phyloP scores from a whole-genome alignment of 2,113 vertebrate genomes.

The Calypte anna region DNA sequence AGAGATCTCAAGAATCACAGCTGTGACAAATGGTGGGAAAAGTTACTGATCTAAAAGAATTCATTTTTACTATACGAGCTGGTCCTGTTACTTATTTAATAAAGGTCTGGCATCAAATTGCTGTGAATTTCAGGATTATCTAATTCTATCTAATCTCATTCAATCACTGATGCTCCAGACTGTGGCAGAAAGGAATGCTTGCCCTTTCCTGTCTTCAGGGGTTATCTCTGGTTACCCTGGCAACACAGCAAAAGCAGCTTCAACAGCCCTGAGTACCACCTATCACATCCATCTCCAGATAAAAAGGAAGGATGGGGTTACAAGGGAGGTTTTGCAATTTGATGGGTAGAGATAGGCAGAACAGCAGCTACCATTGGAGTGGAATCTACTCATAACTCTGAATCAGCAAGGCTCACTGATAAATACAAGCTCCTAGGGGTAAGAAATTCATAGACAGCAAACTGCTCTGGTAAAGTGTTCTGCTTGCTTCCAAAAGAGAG shows the following conservation, averaged over 20 bases:
- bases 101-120: constrained; percentile 64
- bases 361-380: background rate
- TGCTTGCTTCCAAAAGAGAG: background rate
- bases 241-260: constrained; percentile 71
- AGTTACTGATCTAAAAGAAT: constrained; percentile 63
- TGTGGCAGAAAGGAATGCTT: constrained; percentile 70
- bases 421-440: background rate
- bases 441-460: background rate
- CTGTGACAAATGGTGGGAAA: background rate
- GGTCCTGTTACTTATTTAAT: constrained; percentile 71
- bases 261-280: background rate
- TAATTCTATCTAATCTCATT: constrained; percentile 76
- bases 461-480: background rate
- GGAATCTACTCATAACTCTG: background rate
- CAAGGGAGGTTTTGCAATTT: background rate
- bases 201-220: constrained; percentile 78
- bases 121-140: constrained; percentile 74
- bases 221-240: constrained; percentile 82
- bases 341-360: background rate
- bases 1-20: background rate
- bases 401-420: background rate
- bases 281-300: background rate
- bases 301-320: background rate
- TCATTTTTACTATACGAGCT: constrained; percentile 53
- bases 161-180: constrained; percentile 74